Base-by-base conservation (phyloP, 2,113 vertebrate genomes). In the Campylomormyrus numenius region DNA sequence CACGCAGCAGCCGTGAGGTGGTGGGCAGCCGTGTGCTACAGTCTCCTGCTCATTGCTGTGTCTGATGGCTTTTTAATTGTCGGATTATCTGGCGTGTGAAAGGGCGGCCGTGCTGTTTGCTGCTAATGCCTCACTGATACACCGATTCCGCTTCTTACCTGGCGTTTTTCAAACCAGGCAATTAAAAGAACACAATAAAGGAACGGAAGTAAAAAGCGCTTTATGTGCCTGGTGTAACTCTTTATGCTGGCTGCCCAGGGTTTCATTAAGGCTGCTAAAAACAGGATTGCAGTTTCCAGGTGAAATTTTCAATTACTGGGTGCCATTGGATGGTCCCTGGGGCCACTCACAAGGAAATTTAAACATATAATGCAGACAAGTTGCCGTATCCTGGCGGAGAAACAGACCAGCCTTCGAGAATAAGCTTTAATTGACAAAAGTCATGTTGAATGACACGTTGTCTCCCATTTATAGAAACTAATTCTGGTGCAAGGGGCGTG, bases 401-500 rank as follows among this genome's bases (percentile, higher is more conserved):
- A 92, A 91, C 90, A 87, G 42, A 90, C 42, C 90, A 91, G 92
- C 84, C 77, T 83, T 49, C 10, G 15, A 58, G 91, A 91, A 92
- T 92, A 39, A 89, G 53, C 89, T 42, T n/a, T 49, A 93, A 94
- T 93, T 94, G 92, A 94, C 93, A 93, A 91, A 84, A 87, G 83
- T 48, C 39, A 87, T 93, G 56, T 92, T 89, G 92, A 94, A 90
- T 93, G 93, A 93, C 91, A 94, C 90, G 39, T 91, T 19, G 17
- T 87, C 92, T 95, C 94, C 92, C 94, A 94, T 95, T 95, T 95
- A 90, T 91, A 91, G 93, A 94, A 93, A 91, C 92, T 92, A 93
- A 93, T 95, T 94, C 91, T 92, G 92, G 94, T 94, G 94, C 94
- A 94, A 93, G 94, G 94, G 92, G 92, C 90, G 92, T 95, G 94